These are phyloP conservation scores for Potamarius usumacintae DNA, from an alignment of 2,113 vertebrate genomes.

Conservation along the genomic window DNA sequence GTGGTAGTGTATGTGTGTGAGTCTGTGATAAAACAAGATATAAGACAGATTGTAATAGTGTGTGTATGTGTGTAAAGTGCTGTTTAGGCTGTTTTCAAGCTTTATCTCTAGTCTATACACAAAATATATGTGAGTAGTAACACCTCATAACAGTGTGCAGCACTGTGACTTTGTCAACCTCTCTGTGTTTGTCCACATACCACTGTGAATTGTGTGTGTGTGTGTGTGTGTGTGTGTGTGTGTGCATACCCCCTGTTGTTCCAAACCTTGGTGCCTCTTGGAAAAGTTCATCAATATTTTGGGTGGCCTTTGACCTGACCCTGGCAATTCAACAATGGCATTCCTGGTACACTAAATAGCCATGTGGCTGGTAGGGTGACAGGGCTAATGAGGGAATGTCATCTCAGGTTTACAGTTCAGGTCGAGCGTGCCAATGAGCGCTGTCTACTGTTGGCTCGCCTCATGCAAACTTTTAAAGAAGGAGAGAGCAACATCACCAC, in stretches of 20 bases:
- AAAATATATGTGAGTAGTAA: neutral
- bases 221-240: slow-evolving; percentile 55
- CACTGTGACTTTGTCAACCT: neutral
- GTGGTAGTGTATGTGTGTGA: slow-evolving; percentile 2
- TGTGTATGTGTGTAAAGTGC: neutral
- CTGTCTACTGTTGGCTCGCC: slow-evolving; percentile 70
- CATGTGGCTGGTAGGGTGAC: slow-evolving; percentile 70
- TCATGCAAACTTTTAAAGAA: slow-evolving; percentile 74
- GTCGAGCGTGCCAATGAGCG: slow-evolving; percentile 71
- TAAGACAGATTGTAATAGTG: neutral
- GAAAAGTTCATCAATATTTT: slow-evolving; percentile 80
- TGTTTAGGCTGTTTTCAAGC: neutral
- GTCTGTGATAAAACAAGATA: neutral
- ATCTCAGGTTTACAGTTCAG: slow-evolving; percentile 73
- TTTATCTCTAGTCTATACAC: neutral
- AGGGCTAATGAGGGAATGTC: slow-evolving; percentile 80
- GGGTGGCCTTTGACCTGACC: slow-evolving; percentile 75
- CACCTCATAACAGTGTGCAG: neutral
- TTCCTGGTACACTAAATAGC: slow-evolving; percentile 77
- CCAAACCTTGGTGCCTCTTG: slow-evolving; percentile 59
- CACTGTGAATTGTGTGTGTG: neutral
- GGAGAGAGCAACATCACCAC: slow-evolving; percentile 57
- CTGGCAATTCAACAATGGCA: slow-evolving; percentile 72
- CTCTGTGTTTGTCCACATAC: neutral
- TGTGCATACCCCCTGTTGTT: slow-evolving; percentile 53